phyloP scores from a whole-genome alignment of 92 coral and sea anemone species.

The Meandrina meandrites region DNA sequence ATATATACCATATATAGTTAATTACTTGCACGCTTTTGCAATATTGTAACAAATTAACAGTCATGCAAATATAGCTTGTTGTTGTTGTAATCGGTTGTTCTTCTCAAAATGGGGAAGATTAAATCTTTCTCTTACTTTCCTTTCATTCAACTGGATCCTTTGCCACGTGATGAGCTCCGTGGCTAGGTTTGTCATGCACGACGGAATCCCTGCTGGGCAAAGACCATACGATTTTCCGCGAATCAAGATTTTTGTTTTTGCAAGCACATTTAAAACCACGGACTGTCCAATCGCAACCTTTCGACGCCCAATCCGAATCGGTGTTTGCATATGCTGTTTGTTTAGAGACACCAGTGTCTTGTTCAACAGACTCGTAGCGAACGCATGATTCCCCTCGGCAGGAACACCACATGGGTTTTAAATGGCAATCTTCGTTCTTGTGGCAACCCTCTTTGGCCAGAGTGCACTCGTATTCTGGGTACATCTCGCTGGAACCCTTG shows the following conservation, averaged over 20 bases:
- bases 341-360: background rate
- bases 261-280: conserved; percentile 18
- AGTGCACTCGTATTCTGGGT: background rate
- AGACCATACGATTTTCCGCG: background rate
- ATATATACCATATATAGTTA: too few species aligned
- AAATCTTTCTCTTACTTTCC: background rate
- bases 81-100: too few species aligned
- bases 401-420: background rate
- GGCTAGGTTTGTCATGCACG: background rate
- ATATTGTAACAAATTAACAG: too few species aligned
- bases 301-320: background rate
- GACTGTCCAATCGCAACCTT: conserved; percentile 30
- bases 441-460: background rate
- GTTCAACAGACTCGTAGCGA: background rate
- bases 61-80: too few species aligned
- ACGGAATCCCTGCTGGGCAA: background rate
- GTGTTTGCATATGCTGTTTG: background rate
- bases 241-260: background rate
- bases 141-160: background rate
- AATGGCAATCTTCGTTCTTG: background rate
- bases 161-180: background rate
- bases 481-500: background rate
- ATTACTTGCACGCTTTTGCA: too few species aligned
- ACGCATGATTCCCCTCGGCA: background rate
- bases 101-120: too few species aligned